These are phyloP conservation scores for Tautogolabrus adspersus DNA, from an alignment of 2,113 vertebrate genomes.

Conservation along the genomic window DNA sequence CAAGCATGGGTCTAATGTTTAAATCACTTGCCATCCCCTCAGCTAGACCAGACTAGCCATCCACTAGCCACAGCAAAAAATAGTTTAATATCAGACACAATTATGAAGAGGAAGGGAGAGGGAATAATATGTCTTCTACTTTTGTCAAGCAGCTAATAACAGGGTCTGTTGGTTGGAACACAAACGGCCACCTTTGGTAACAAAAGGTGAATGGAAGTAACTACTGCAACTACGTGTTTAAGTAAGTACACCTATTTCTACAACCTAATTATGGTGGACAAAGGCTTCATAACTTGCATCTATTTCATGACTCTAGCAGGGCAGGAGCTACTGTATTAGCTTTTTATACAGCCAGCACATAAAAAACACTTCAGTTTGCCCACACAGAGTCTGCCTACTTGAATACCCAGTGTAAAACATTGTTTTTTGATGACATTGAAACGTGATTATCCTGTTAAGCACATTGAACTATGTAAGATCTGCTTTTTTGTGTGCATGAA, in stretches of 20 bases:
- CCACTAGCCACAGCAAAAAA: too few species aligned
- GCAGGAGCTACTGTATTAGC: background rate
- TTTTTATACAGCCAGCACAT: conserved; percentile 13
- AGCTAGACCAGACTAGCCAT: too few species aligned
- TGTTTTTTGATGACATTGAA: conserved; percentile 16
- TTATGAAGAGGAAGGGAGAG: background rate
- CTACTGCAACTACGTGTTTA: background rate
- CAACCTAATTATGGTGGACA: background rate
- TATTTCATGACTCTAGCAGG: background rate
- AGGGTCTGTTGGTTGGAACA: background rate
- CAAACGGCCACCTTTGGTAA: background rate
- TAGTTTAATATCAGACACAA: too few species aligned
- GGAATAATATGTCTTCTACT: too few species aligned
- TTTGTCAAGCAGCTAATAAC: background rate
- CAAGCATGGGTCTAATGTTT: too few species aligned
- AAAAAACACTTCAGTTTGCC: conserved; percentile 3
- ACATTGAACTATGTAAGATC: background rate
- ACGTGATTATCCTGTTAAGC: conserved; percentile 6
- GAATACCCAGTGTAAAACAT: background rate
- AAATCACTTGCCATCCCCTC: too few species aligned
- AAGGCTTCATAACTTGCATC: background rate
- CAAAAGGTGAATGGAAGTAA: background rate
- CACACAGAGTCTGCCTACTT: background rate
- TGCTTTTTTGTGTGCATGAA: background rate
- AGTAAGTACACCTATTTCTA: background rate